Percentiles rank a stretch among this genome's conserved stretches.
phyloP scores from a whole-genome alignment of 2,888 invertebrate genomes.

The Acanthopleura granulata region DNA sequence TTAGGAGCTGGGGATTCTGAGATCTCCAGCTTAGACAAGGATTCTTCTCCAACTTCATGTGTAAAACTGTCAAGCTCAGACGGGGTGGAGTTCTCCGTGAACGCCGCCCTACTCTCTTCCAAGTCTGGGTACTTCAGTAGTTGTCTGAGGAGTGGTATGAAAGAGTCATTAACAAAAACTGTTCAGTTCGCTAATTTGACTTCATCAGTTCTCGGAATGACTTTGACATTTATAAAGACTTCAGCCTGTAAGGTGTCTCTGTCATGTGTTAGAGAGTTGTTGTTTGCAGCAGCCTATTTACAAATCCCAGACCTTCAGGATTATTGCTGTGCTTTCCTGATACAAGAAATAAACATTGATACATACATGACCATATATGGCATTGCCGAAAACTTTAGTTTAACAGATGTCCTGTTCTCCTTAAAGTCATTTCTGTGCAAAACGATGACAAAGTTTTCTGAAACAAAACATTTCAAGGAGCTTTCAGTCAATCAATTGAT shows the following conservation, averaged over 20 bases:
- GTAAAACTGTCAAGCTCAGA: neutral
- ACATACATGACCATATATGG: neutral
- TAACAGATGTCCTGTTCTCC: neutral
- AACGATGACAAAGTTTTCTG: neutral
- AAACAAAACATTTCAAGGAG: neutral
- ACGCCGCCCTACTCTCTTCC: neutral
- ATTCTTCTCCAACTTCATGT: too few relatives aligned
- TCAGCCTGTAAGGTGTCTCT: neutral
- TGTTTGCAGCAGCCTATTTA: conserved; percentile 6
- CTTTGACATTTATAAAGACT: neutral
- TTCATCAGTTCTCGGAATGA: neutral
- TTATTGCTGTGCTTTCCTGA: neutral
- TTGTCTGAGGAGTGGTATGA: neutral
- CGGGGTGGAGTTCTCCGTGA: neutral
- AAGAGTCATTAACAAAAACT: neutral
- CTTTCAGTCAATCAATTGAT: neutral
- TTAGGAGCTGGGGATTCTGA: too few relatives aligned
- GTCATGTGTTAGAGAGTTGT: neutral
- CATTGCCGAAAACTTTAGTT: neutral
- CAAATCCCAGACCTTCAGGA: neutral
- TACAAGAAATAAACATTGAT: neutral
- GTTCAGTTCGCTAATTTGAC: neutral
- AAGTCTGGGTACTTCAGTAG: neutral
- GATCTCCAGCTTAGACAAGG: too few relatives aligned
- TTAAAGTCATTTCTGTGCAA: neutral